A percentile compares a stretch with the other conserved stretches of the same genome.
These are phyloP conservation scores for Eira barbara DNA, from an alignment of 2,113 vertebrate species.

Conservation along the genomic window DNA sequence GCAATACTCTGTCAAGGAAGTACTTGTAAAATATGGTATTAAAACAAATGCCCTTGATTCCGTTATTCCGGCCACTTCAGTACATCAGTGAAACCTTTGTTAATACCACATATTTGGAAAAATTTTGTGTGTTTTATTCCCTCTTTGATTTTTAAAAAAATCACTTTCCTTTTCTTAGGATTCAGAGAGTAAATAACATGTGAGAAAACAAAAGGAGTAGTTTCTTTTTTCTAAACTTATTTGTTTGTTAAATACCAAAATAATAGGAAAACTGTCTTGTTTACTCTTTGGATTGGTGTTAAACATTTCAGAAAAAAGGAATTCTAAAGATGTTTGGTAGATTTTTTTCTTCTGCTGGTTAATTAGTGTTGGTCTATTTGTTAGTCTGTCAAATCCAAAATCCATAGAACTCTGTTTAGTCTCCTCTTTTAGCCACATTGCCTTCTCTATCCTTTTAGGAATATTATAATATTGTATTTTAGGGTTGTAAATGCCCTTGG, in stretches of 20 bases:
- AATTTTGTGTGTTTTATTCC: not conserved
- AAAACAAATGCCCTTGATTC: not conserved
- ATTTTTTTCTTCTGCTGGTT: not conserved
- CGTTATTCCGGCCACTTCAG: not conserved
- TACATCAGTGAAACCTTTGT: not conserved
- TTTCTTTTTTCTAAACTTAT: constrained; percentile 50
- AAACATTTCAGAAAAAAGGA: constrained; percentile 47
- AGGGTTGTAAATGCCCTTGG: not conserved
- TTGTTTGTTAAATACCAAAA: constrained; percentile 44
- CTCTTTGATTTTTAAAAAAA: not conserved
- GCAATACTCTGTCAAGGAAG: not conserved
- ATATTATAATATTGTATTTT: not conserved
- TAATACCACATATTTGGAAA: not conserved
- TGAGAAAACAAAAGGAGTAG: constrained; percentile 38
- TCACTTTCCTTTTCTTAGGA: constrained; percentile 37
- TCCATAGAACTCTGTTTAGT: not conserved
- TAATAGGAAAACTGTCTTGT: not conserved
- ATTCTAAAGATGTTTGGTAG: constrained; percentile 55
- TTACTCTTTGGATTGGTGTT: not conserved
- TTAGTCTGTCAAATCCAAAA: not conserved
- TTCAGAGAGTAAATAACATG: constrained; percentile 65
- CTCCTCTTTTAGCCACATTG: not conserved
- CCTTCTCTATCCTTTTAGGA: not conserved
- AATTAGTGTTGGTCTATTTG: not conserved
- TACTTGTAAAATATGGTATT: not conserved